Evolutionary conservation across 2,113 vertebrate genomes (phyloP).

Genomic region (Cepphus grylle): DNA sequence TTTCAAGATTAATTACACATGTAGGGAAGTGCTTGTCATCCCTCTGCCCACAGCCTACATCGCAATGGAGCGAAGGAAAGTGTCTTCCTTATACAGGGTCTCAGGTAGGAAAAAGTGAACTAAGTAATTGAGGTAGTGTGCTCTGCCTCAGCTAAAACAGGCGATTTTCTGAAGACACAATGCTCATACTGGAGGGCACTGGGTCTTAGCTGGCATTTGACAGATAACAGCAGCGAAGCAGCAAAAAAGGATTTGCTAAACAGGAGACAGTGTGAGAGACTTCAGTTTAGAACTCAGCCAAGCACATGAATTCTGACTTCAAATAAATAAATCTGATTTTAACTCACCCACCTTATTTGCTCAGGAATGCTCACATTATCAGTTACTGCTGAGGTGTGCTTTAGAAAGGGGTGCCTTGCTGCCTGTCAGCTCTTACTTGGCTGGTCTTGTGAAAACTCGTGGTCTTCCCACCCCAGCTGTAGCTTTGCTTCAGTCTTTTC

Average conservation of each 20-base stretch:
- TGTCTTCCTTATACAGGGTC: not conserved
- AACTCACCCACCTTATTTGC: not conserved
- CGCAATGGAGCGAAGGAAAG: not conserved
- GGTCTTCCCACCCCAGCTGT: not conserved
- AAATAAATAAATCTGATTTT: not conserved
- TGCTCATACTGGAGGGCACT: not conserved
- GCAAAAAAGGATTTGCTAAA: not conserved
- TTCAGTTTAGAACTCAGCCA: not conserved
- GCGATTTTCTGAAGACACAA: not conserved
- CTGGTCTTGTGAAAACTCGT: accelerated
- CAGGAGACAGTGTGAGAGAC: not conserved
- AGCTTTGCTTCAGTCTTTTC: not conserved
- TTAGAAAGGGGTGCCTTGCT: not conserved
- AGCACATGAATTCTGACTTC: not conserved
- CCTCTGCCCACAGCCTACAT: not conserved
- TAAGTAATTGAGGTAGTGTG: not conserved
- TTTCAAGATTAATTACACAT: not conserved
- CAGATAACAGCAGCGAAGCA: not conserved
- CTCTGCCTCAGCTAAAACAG: not conserved
- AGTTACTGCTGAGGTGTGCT: not conserved
- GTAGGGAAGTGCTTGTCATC: not conserved
- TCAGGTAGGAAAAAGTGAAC: not conserved
- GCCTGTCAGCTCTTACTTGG: not conserved
- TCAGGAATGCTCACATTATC: not conserved
- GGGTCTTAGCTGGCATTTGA: not conserved